Conservation (phyloP, 2,113 vertebrate genomes). For the Boleophthalmus pectinirostris region DNA sequence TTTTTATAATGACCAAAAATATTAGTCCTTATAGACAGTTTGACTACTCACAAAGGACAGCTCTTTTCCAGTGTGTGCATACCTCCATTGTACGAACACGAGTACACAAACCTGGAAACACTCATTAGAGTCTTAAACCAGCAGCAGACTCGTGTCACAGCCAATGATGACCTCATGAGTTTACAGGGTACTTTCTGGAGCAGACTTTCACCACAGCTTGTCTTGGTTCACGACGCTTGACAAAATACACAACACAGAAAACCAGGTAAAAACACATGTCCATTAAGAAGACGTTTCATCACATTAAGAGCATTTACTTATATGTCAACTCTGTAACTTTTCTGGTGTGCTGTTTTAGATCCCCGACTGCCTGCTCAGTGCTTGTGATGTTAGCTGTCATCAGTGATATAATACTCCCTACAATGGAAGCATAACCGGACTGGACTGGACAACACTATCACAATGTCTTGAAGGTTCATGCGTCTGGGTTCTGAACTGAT, state of each 20-base stretch:
- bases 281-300: neutral
- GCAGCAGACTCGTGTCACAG: slow-evolving; percentile 3
- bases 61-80: neutral
- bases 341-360: too few relatives aligned
- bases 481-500: too few relatives aligned
- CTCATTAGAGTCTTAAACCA: neutral
- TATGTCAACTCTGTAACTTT: too few relatives aligned
- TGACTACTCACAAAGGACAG: neutral
- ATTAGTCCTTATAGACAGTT: neutral
- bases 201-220: neutral
- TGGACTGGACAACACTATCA: too few relatives aligned
- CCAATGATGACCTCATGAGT: neutral
- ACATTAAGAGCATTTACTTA: too few relatives aligned
- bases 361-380: too few relatives aligned
- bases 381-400: too few relatives aligned
- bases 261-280: neutral
- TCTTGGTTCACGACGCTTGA: neutral
- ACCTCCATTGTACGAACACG: neutral
- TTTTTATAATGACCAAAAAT: neutral
- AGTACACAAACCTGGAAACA: neutral
- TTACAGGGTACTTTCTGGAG: neutral
- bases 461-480: too few relatives aligned
- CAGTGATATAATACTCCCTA: too few relatives aligned
- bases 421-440: too few relatives aligned
- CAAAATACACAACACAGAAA: neutral